Evolutionary conservation across 2,113 vertebrate genomes (phyloP).

Genomic region (Rhea americana): DNA sequence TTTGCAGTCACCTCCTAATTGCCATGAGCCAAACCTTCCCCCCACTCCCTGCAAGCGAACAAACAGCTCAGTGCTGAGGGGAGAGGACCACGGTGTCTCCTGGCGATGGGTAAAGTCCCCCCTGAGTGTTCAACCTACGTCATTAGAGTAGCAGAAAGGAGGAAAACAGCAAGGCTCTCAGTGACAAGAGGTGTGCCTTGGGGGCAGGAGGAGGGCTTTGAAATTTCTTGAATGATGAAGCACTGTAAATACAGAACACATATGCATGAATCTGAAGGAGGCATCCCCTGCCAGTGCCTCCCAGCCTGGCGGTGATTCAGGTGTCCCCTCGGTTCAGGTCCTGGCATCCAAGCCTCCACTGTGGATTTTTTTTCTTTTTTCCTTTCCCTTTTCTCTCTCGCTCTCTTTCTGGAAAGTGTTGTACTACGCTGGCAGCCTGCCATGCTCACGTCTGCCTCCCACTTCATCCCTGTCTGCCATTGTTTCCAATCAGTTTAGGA

Average conservation of each 20-base stretch:
- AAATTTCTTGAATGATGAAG: not conserved
- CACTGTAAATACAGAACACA: not conserved
- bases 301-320: constrained; percentile 36
- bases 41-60: constrained; percentile 5
- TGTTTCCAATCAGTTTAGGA: constrained; percentile 82
- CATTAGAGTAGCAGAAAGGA: not conserved
- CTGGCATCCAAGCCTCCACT: not conserved
- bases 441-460: constrained; percentile 67
- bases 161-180: constrained; percentile 51
- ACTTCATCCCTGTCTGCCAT: constrained; percentile 76
- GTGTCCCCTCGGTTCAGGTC: not conserved
- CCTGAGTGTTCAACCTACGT: constrained; percentile 29
- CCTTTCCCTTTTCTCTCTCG: not conserved
- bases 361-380: not conserved
- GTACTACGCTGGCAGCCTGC: constrained; percentile 51
- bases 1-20: accelerated
- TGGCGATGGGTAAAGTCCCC: not conserved
- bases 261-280: not conserved
- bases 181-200: not conserved
- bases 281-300: not conserved
- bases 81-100: not conserved
- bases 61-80: constrained; percentile 51
- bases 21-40: not conserved
- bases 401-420: not conserved
- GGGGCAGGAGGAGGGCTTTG: not conserved